A percentile compares a stretch with the other conserved stretches of the same genome.
Conservation (phyloP, 2,797 vertebrate genomes). For the Aulostomus chinensis region DNA sequence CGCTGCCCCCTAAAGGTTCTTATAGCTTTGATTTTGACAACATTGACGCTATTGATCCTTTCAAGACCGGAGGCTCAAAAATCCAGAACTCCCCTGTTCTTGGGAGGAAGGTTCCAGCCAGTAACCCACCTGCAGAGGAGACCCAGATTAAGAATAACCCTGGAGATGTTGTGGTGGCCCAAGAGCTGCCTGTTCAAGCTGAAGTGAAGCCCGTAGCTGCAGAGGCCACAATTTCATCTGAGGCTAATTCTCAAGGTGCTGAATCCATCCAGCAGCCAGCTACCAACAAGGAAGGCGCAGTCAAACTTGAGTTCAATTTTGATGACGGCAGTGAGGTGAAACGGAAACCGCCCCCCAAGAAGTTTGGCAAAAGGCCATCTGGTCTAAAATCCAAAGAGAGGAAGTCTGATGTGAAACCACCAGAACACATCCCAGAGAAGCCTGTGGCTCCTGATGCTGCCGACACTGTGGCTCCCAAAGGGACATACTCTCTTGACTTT, state of each 20-base stretch:
- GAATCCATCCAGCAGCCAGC: constrained; percentile 9
- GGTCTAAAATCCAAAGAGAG: constrained; percentile 68
- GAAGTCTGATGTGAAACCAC: constrained; percentile 46
- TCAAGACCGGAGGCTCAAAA: constrained; percentile 67
- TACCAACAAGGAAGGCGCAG: constrained; percentile 44
- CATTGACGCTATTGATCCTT: constrained; percentile 69
- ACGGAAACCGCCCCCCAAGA: constrained; percentile 78
- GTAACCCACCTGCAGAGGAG: constrained; percentile 25
- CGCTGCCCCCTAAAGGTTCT: constrained; percentile 44
- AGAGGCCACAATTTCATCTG: constrained; percentile 16
- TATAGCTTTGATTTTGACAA: constrained; percentile 70
- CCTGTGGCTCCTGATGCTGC: constrained; percentile 12
- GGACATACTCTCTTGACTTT: constrained; percentile 77
- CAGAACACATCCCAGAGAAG: constrained; percentile 14
- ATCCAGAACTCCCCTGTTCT: constrained; percentile 65
- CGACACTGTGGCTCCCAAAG: constrained; percentile 53
- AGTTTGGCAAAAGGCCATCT: constrained; percentile 73
- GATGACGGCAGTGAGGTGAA: constrained; percentile 60
- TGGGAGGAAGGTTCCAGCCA: constrained; percentile 20
- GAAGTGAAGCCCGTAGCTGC: constrained; percentile 32
- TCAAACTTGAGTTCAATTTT: constrained; percentile 87
- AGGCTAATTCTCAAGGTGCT: neutral
- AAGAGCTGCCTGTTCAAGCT: constrained; percentile 14
- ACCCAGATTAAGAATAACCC: constrained; percentile 41
- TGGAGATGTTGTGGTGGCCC: constrained; percentile 2